Evolutionary conservation across 2,888 invertebrate species (phyloP).

Genomic region (Drosophila anomalata): DNA sequence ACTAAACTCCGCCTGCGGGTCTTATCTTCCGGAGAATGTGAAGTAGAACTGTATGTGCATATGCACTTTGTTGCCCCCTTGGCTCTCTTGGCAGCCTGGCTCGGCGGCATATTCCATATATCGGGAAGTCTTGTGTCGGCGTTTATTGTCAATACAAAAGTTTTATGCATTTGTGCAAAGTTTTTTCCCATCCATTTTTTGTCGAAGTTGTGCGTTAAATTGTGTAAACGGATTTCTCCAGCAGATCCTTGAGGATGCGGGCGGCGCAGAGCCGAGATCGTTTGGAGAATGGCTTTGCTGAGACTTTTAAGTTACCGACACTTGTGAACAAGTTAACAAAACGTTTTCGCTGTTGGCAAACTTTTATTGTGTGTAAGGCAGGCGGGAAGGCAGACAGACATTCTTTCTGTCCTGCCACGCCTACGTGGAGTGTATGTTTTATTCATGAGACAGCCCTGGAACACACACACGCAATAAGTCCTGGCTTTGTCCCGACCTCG

Average conservation of each 20-base stretch:
- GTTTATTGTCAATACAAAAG: conserved; percentile 79
- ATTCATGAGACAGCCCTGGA: conserved; percentile 57
- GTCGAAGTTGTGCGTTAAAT: conserved; percentile 63
- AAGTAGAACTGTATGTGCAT: conserved; percentile 12
- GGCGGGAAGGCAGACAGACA: conserved; percentile 8
- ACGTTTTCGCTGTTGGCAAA: conserved; percentile 62
- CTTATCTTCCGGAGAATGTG: conserved; percentile 50
- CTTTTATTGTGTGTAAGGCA: conserved; percentile 39
- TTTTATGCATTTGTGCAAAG: conserved; percentile 64
- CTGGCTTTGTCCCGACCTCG: conserved; percentile 15
- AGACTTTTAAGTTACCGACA: conserved; percentile 43
- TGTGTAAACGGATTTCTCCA: conserved; percentile 60
- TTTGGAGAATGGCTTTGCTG: conserved; percentile 35
- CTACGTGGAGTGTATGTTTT: conserved; percentile 38
- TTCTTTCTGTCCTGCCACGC: conserved; percentile 28
- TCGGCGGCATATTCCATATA: conserved; percentile 18
- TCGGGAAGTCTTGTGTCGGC: conserved; percentile 46
- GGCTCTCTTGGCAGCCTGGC: conserved; percentile 1
- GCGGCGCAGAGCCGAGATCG: conserved; percentile 29
- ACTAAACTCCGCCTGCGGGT: conserved; percentile 68
- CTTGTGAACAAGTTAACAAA: conserved; percentile 71
- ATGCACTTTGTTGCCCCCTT: conserved; percentile 25
- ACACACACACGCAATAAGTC: conserved; percentile 33
- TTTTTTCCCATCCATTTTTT: conserved; percentile 42
- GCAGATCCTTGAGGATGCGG: conserved; percentile 45